Evolutionary conservation across 2,113 vertebrate species (phyloP), one percentile per base, ranked within the genome.

Genomic region (Todiramphus chloris): DNA sequence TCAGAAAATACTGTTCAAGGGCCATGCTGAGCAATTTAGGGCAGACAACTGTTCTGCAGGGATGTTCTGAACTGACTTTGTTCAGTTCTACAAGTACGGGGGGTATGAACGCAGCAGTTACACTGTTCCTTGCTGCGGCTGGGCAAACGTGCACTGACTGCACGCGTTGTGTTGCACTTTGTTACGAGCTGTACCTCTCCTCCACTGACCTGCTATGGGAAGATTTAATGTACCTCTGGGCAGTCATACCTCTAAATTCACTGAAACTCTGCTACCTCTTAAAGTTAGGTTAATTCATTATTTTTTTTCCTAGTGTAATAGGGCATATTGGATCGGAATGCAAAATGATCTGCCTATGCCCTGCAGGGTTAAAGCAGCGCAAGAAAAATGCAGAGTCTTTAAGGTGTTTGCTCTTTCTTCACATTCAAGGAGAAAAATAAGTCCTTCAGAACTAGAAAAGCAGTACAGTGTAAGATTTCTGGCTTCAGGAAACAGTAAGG

Each of bases 101-200:
- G 15, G 2, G 18, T 5, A 1, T 13, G 33, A 33, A 27, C 5
- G 1, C 1, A 11, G 51, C 35, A 55, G 35, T 5, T 48, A 6
- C 30, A 56, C 58, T 43, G 35, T 31, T 30, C 25, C 86, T 18
- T 14, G 30, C 56, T 59, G 0, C 63, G 13, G n/a, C 53, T 17
- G 5, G 25, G n/a, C 27, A n/a, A 16, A 18, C 1, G 43, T 5
- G 0, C 28, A 3, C 33, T 4, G 5, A 5, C 31, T 17, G 37
- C 70, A 11, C 1, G 0, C 41, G 30, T 37, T 12, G 60, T 25
- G 33, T 23, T 41, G 21, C 4, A 11, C 5, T 18, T 33, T 73
- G 48, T n/a, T 43, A 1, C 14, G 7, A 39, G 66, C 35, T 63
- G 51, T 11, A 18, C 33, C 12, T 58, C 56, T 69, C 43, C 4